Conservation (phyloP, 2,888 invertebrate species). For the Leucophenga montana region DNA sequence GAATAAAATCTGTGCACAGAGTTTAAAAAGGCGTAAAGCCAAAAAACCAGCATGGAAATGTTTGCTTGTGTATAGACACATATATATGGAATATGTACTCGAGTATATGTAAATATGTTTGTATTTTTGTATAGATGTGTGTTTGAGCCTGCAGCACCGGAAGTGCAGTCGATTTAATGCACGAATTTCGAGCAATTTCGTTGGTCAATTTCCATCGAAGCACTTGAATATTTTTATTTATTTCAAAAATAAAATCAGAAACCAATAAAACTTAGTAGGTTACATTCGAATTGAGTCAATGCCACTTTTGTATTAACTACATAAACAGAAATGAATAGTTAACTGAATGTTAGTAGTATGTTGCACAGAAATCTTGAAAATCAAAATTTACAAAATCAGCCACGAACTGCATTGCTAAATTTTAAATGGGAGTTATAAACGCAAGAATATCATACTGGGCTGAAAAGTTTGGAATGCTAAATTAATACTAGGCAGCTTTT, state of each 20-base stretch:
- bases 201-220: slow-evolving; percentile 46
- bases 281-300: too few species aligned
- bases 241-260: neutral
- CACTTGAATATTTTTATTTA: slow-evolving; percentile 6
- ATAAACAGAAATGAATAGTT: too few species aligned
- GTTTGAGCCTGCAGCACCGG: slow-evolving; percentile 52
- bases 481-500: too few species aligned
- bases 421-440: too few species aligned
- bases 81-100: slow-evolving; percentile 5
- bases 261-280: neutral
- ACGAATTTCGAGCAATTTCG: slow-evolving; percentile 65
- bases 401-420: too few species aligned
- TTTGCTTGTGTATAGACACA: neutral
- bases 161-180: slow-evolving; percentile 69
- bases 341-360: too few species aligned
- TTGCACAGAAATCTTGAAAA: too few species aligned
- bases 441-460: too few species aligned
- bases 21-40: slow-evolving; percentile 7
- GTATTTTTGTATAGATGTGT: slow-evolving; percentile 28
- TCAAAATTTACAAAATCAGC: too few species aligned
- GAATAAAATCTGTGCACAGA: neutral
- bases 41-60: neutral
- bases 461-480: too few species aligned
- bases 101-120: slow-evolving; percentile 9
- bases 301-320: too few species aligned